Evolutionary conservation across 2,113 vertebrate genomes (phyloP).

Genomic region (Boulengeromyrus knoepffleri): DNA sequence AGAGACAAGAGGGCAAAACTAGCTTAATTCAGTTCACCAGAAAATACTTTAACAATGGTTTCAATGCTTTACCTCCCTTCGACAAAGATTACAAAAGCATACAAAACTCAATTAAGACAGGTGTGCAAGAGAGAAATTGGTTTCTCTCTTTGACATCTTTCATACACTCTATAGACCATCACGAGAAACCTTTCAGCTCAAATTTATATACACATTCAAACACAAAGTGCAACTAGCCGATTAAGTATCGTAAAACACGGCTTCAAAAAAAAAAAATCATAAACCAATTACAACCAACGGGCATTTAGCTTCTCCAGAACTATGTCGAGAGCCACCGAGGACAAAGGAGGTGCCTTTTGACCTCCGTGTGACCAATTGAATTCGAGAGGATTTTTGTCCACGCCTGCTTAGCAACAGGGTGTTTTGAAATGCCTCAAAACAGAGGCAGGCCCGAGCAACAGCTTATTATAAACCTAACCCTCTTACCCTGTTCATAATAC

Average conservation of each 20-base stretch:
- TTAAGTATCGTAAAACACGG: not conserved
- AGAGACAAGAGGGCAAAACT: not conserved
- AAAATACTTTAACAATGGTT: not conserved
- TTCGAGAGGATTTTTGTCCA: slow-evolving; percentile 34
- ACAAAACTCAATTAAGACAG: not conserved
- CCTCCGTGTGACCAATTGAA: slow-evolving; percentile 33
- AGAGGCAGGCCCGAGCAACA: slow-evolving; percentile 26
- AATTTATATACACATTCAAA: not conserved
- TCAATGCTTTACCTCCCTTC: not conserved
- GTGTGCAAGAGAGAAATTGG: not conserved
- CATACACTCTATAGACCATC: not conserved
- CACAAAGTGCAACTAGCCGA: not conserved
- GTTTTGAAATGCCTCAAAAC: slow-evolving; percentile 33
- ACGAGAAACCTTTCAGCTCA: not conserved
- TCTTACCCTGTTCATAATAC: slow-evolving; percentile 25
- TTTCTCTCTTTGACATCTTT: not conserved
- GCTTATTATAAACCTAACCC: slow-evolving; percentile 35
- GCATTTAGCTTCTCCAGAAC: slow-evolving; percentile 19
- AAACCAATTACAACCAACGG: slow-evolving; percentile 29
- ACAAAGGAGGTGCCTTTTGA: slow-evolving; percentile 38
- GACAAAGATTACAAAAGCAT: not conserved
- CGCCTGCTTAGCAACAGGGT: slow-evolving; percentile 39
- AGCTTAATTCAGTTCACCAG: not conserved
- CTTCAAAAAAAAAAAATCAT: slow-evolving; percentile 5
- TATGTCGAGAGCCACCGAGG: slow-evolving; percentile 20